Percentiles rank a stretch among this genome's conserved stretches.
These are phyloP conservation scores for Gnathonemus longibarbis DNA, from an alignment of 2,113 vertebrate genomes.

Conservation along the genomic window DNA sequence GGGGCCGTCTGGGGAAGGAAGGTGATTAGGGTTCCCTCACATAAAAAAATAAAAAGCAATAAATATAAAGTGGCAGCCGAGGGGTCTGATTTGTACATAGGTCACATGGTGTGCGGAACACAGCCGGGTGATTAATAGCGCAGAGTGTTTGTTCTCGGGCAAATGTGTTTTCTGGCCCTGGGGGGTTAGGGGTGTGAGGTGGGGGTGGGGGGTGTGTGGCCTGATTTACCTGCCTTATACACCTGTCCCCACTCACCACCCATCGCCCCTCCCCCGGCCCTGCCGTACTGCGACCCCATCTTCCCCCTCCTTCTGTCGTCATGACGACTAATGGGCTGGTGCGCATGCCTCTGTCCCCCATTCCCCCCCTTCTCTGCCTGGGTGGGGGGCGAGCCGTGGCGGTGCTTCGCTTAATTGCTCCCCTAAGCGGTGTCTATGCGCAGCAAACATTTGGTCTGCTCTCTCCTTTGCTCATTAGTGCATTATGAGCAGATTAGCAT, in stretches of 20 bases:
- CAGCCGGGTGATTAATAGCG: background rate
- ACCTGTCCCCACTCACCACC: background rate
- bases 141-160: conserved; percentile 6
- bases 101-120: background rate
- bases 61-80: background rate
- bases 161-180: background rate
- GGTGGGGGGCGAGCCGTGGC: background rate
- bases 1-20: background rate
- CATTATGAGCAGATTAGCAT: conserved; percentile 19
- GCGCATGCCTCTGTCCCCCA: background rate
- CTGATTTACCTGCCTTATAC: background rate
- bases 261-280: background rate
- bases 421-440: conserved; percentile 14
- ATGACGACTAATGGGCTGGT: conserved; percentile 8
- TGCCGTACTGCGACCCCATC: background rate
- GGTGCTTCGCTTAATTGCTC: conserved; percentile 10
- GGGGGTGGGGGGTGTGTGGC: background rate
- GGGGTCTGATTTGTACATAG: background rate
- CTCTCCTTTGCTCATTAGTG: conserved; percentile 20
- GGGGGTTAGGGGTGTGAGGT: background rate
- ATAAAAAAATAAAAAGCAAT: background rate
- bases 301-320: conserved; percentile 6
- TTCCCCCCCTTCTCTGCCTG: background rate
- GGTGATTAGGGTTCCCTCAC: background rate
- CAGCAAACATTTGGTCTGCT: conserved; percentile 16